A percentile compares a stretch with the other conserved stretches of the same genome.
Evolutionary conservation across 2,113 vertebrate genomes (phyloP).

Genomic region (Sitta europaea): DNA sequence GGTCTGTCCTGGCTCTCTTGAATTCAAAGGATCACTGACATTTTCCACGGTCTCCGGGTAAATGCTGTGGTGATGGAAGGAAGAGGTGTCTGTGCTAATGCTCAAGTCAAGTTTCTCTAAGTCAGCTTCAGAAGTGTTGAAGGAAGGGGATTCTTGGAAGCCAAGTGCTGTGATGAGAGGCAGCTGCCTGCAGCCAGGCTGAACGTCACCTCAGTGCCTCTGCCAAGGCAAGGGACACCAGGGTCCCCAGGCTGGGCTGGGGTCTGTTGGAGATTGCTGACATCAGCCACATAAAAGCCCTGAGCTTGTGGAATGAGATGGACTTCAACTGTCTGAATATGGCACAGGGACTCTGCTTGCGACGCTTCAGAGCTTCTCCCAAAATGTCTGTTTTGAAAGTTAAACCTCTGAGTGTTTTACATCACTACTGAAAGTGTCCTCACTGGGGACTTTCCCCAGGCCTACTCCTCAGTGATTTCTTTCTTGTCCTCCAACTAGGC

Average conservation of each 20-base stretch:
- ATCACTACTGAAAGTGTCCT: background rate
- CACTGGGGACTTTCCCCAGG: background rate
- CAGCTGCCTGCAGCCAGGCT: background rate
- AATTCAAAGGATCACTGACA: background rate
- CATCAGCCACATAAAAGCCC: background rate
- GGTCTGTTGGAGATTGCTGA: background rate
- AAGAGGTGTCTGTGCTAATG: background rate
- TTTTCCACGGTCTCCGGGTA: background rate
- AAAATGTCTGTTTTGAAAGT: background rate
- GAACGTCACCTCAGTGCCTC: background rate
- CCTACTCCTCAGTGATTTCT: constrained; percentile 11
- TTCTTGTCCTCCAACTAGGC: constrained; percentile 13
- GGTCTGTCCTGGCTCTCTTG: background rate
- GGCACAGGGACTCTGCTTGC: background rate
- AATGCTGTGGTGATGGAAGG: background rate
- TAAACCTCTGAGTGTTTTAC: constrained; percentile 1
- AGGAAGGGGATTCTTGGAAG: background rate
- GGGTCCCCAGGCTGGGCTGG: background rate
- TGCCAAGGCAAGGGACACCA: background rate
- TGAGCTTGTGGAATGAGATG: background rate
- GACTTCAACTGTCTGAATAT: background rate
- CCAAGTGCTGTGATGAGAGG: background rate
- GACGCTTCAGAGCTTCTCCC: background rate
- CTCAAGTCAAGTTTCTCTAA: background rate
- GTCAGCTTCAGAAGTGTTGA: background rate